These are phyloP conservation scores for Gortyna flavago DNA, from an alignment of 2,888 invertebrate species.

Conservation along the genomic window DNA sequence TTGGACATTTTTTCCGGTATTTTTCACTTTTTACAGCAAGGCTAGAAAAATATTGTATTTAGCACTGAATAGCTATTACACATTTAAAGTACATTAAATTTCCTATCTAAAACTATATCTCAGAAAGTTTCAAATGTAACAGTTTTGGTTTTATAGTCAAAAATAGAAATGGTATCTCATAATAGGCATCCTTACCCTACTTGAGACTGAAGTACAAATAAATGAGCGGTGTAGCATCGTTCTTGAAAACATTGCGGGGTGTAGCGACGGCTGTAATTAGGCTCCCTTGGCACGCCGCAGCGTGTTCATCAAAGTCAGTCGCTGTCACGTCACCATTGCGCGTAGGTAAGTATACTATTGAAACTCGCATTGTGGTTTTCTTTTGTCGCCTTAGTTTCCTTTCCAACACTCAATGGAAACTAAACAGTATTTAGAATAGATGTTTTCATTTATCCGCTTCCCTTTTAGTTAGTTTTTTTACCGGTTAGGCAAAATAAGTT, in stretches of 20 bases:
- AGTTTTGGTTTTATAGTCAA: no score
- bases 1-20: no score
- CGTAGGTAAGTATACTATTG: constrained; percentile 24
- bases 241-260: constrained; percentile 66
- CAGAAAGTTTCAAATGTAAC: no score
- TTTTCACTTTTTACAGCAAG: no score
- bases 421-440: not conserved
- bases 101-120: no score
- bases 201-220: constrained; percentile 47
- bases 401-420: not conserved
- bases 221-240: constrained; percentile 54
- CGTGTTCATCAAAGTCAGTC: constrained; percentile 76
- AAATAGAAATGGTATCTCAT: no score
- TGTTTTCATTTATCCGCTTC: not conserved
- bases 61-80: no score
- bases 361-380: not conserved
- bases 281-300: constrained; percentile 70
- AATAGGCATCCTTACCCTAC: no score
- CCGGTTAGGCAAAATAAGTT: not conserved
- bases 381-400: not conserved
- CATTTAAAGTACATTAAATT: no score
- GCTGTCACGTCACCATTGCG: constrained; percentile 61
- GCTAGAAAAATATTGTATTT: no score
- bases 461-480: not conserved
- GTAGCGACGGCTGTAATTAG: constrained; percentile 79